phyloP scores from a whole-genome alignment of 2,113 vertebrate genomes.

The Phalacrocorax pelagicus region DNA sequence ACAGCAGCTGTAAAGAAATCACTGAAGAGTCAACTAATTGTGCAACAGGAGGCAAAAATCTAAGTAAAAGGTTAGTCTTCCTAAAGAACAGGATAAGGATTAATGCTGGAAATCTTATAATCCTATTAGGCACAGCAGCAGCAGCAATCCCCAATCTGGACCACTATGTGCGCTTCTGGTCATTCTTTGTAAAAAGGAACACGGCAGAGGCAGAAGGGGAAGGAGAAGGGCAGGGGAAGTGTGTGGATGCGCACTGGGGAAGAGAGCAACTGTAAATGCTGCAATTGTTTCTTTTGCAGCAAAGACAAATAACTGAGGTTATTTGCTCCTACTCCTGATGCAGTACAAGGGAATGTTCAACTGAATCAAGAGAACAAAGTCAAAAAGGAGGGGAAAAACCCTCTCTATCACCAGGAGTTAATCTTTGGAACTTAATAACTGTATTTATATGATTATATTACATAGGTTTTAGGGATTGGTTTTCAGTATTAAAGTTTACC shows the following conservation, averaged over 20 bases:
- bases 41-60: conserved; percentile 44
- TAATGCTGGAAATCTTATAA: conserved; percentile 42
- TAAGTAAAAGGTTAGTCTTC: conserved; percentile 46
- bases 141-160: neutral
- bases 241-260: neutral
- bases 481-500: neutral
- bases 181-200: neutral
- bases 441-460: neutral
- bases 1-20: neutral
- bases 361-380: neutral
- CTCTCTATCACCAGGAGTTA: neutral
- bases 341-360: neutral
- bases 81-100: conserved; percentile 31
- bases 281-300: neutral
- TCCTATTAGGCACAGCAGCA: conserved; percentile 23
- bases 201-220: rapidly evolving
- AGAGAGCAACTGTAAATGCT: neutral
- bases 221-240: neutral
- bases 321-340: neutral
- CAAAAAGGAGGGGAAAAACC: neutral
- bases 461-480: neutral
- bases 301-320: neutral
- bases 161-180: rapidly evolving
- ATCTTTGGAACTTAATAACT: neutral
- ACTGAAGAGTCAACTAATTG: neutral